Evolutionary conservation across 2,797 vertebrate species (phyloP).

Genomic region (Sebastes variabilis): DNA sequence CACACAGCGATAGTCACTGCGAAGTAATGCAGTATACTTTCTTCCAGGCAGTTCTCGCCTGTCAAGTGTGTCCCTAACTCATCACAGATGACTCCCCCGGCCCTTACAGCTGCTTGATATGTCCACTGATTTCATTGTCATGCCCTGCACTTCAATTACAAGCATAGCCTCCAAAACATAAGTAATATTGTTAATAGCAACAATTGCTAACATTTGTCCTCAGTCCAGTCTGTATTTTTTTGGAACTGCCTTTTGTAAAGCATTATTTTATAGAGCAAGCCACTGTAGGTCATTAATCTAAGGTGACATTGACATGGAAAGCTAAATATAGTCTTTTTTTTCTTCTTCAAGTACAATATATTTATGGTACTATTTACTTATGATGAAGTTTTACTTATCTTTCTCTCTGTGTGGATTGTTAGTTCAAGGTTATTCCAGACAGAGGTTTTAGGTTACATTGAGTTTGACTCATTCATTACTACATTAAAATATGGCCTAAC

Average conservation of each 20-base stretch:
- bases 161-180: not conserved
- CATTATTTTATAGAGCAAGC: constrained; percentile 39
- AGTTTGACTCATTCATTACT: constrained; percentile 32
- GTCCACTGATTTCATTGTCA: constrained; percentile 41
- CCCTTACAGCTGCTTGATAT: constrained; percentile 35
- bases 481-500: constrained; percentile 14
- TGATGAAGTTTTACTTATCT: constrained; percentile 52
- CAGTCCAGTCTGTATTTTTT: not conserved
- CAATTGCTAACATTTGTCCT: not conserved
- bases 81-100: constrained; percentile 17
- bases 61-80: constrained; percentile 35
- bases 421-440: constrained; percentile 52
- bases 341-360: constrained; percentile 47
- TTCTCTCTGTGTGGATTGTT: constrained; percentile 22
- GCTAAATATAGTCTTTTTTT: constrained; percentile 65
- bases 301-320: constrained; percentile 73
- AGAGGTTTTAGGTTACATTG: constrained; percentile 31
- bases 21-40: constrained; percentile 25
- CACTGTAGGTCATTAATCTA: constrained; percentile 56
- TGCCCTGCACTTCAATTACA: constrained; percentile 17
- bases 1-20: not conserved
- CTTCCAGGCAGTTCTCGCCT: constrained; percentile 46
- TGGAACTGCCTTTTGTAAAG: not conserved
- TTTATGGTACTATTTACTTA: constrained; percentile 60
- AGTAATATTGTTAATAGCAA: not conserved